These are phyloP conservation scores for Piprites chloris DNA, from an alignment of 2,113 vertebrate species.

Conservation along the genomic window DNA sequence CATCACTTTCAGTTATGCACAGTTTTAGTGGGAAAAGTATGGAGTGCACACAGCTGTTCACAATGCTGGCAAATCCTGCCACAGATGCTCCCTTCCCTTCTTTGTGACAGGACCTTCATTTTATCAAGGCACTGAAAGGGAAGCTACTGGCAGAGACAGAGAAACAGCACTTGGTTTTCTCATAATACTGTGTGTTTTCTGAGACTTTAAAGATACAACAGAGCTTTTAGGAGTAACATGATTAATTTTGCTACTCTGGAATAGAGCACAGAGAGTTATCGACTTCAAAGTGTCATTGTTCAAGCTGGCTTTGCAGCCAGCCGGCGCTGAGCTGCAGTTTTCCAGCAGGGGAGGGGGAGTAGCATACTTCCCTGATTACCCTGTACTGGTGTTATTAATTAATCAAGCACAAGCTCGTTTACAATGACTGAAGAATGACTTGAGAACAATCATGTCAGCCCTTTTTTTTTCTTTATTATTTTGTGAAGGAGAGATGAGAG, in stretches of 20 bases:
- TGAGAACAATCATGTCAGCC: neutral
- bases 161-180: neutral
- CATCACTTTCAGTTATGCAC: constrained; percentile 32
- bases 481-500: neutral
- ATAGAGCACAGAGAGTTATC: neutral
- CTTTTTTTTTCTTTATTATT: neutral
- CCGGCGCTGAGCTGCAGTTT: neutral
- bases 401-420: constrained; percentile 47
- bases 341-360: constrained; percentile 37
- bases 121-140: neutral
- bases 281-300: constrained; percentile 23
- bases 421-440: constrained; percentile 4
- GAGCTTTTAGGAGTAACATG: neutral
- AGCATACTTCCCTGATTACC: constrained; percentile 6
- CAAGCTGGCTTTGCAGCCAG: neutral
- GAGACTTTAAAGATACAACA: constrained; percentile 2
- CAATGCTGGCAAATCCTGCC: neutral
- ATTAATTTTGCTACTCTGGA: constrained; percentile 16
- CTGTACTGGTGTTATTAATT: constrained; percentile 60
- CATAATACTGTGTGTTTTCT: neutral
- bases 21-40: constrained; percentile 10
- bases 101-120: constrained; percentile 17
- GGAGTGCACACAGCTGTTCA: neutral
- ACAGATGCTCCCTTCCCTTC: neutral
- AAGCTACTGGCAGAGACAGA: neutral